Evolutionary conservation across 2,888 invertebrate species (phyloP).

Genomic region (Philereme transversata): DNA sequence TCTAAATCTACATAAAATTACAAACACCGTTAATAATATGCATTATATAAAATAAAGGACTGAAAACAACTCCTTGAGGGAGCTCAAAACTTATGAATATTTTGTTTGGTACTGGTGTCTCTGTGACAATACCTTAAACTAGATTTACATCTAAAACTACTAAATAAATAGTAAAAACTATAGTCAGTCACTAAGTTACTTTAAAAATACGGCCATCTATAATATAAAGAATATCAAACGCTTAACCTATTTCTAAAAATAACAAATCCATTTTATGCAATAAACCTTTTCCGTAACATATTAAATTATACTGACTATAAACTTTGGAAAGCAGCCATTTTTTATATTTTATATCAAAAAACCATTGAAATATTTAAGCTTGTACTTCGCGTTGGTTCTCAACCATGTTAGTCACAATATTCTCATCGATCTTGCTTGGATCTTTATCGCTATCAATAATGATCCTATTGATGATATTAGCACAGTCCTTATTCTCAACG

Average conservation of each 20-base stretch:
- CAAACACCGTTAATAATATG: conserved; percentile 18
- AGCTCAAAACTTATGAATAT: conserved; percentile 60
- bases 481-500: conserved; percentile 85
- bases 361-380: conserved; percentile 38
- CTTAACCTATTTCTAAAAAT: conserved; percentile 28
- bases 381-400: conserved; percentile 62
- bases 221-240: conserved; percentile 28
- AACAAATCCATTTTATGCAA: conserved; percentile 13
- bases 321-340: conserved; percentile 26
- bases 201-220: conserved; percentile 58
- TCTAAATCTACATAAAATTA: conserved; percentile 6
- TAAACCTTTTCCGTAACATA: conserved; percentile 38
- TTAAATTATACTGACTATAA: conserved; percentile 29
- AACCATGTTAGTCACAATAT: conserved; percentile 66
- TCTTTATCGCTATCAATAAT: conserved; percentile 52
- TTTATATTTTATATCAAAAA: conserved; percentile 20
- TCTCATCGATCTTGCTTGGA: conserved; percentile 54
- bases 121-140: conserved; percentile 45
- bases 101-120: conserved; percentile 74
- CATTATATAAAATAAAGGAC: conserved; percentile 21
- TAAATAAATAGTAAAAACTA: conserved; percentile 36
- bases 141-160: conserved; percentile 32
- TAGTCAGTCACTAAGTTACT: conserved; percentile 44
- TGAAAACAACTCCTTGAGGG: conserved; percentile 21
- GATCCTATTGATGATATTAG: conserved; percentile 85